phyloP scores from a whole-genome alignment of 2,113 vertebrate species.

The Brevimyrus niger region DNA sequence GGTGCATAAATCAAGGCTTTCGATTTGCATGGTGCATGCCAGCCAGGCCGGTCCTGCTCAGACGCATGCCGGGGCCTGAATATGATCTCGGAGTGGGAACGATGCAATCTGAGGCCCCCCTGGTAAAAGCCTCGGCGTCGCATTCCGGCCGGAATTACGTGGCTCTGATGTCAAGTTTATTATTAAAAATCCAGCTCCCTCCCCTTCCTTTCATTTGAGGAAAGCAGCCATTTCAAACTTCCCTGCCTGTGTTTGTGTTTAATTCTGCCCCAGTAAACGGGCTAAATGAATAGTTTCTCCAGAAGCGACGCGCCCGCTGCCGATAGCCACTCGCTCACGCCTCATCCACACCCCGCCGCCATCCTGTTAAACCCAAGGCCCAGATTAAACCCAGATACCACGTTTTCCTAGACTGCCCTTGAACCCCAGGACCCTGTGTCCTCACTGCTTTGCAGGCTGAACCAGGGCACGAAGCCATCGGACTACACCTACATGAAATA shows the following conservation, averaged over 20 bases:
- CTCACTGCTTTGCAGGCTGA: background rate
- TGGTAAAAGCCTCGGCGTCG: slow-evolving; percentile 75
- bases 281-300: slow-evolving; percentile 27
- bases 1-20: slow-evolving; percentile 94
- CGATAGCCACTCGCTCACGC: background rate
- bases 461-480: background rate
- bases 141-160: slow-evolving; percentile 72
- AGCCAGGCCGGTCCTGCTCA: slow-evolving; percentile 68
- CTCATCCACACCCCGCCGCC: too few relatives aligned
- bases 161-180: slow-evolving; percentile 77
- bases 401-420: background rate
- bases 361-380: background rate
- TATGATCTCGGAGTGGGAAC: slow-evolving; percentile 83
- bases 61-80: slow-evolving; percentile 77
- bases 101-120: slow-evolving; percentile 80
- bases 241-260: slow-evolving; percentile 17
- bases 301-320: background rate
- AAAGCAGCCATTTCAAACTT: slow-evolving; percentile 34
- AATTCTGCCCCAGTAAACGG: slow-evolving; percentile 26
- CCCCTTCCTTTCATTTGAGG: slow-evolving; percentile 69
- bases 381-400: background rate
- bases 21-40: slow-evolving; percentile 91
- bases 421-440: background rate
- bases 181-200: slow-evolving; percentile 79
- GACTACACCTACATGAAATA: background rate